phyloP scores from a whole-genome alignment of 2,797 vertebrate genomes.

The Molossus molossus region DNA sequence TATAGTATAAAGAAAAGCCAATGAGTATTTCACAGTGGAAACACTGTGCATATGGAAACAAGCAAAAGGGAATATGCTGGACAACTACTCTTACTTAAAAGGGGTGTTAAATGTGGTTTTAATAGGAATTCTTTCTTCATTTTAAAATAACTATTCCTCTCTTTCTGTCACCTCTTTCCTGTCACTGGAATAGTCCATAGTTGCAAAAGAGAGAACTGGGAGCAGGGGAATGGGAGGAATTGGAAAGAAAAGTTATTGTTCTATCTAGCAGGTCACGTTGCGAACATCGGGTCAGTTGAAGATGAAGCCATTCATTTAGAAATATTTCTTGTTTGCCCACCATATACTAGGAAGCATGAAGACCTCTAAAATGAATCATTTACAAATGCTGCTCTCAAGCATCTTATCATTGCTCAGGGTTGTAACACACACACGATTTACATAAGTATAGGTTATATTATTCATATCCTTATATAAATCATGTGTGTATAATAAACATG shows the following conservation, averaged over 20 bases:
- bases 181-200: neutral
- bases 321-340: neutral
- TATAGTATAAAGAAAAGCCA: neutral
- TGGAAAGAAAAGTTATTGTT: constrained; percentile 3
- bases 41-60: neutral
- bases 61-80: neutral
- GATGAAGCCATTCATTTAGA: neutral
- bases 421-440: neutral
- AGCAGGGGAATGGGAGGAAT: neutral
- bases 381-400: neutral
- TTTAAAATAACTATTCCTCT: constrained; percentile 1
- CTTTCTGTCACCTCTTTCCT: constrained; percentile 13
- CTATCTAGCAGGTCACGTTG: neutral
- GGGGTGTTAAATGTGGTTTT: neutral
- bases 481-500: neutral
- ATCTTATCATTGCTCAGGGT: neutral
- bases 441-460: neutral
- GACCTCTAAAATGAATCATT: constrained; percentile 10
- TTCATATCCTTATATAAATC: neutral
- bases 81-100: neutral
- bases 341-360: neutral
- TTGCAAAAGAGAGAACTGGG: neutral
- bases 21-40: neutral
- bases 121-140: constrained; percentile 5
- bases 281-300: neutral